Conservation (phyloP, 2,113 vertebrate species). For the Toxostoma redivivum region DNA sequence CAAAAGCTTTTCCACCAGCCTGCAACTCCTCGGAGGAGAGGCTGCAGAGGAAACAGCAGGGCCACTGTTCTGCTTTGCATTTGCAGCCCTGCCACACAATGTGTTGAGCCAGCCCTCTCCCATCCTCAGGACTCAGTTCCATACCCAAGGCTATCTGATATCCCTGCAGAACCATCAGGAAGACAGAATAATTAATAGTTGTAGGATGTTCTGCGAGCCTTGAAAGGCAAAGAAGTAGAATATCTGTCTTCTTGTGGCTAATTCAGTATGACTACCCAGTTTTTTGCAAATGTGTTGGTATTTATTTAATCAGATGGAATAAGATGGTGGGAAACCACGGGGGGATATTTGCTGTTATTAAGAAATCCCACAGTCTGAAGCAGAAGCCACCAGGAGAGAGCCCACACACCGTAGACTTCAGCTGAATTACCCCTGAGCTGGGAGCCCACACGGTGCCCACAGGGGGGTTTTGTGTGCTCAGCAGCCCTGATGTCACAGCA, state of each 20-base stretch:
- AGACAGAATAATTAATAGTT: not conserved
- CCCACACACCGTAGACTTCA: accelerated
- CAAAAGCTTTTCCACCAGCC: not conserved
- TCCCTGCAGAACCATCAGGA: not conserved
- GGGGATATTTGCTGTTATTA: not conserved
- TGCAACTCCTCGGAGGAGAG: not conserved
- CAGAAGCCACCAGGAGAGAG: not conserved
- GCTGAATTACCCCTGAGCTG: not conserved
- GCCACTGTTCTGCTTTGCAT: not conserved
- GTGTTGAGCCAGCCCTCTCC: not conserved
- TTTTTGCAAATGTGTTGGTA: slow-evolving; percentile 10
- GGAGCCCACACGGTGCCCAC: accelerated
- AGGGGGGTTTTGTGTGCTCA: not conserved
- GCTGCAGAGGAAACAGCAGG: not conserved
- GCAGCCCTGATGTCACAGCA: not conserved
- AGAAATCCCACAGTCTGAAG: not conserved
- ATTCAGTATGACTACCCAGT: not conserved
- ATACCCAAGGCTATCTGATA: not conserved
- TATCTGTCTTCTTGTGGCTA: not conserved
- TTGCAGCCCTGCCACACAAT: not conserved
- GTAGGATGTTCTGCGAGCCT: not conserved
- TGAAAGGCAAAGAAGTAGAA: not conserved
- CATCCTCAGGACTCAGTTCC: not conserved
- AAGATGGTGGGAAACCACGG: not conserved
- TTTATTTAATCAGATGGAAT: slow-evolving; percentile 43